Evolutionary conservation across 1,140 invertebrate genomes (phyloP).

Genomic region (Diorhabda carinulata): DNA sequence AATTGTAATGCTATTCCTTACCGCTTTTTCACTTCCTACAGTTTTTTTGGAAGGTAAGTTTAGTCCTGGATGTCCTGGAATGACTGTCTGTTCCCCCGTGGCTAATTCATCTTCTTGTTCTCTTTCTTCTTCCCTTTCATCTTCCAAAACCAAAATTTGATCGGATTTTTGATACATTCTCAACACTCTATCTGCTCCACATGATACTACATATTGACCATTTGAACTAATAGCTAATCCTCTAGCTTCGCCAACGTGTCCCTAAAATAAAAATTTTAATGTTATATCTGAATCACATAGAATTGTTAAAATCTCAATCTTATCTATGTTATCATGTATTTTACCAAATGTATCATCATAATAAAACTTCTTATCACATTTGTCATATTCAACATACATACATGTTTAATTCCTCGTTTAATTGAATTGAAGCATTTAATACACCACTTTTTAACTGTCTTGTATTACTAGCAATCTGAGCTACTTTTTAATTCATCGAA

Average conservation of each 20-base stretch:
- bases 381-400: too few species aligned
- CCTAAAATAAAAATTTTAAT: conserved; percentile 48
- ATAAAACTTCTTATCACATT: too few species aligned
- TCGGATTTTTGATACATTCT: conserved; percentile 82
- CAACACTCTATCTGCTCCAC: conserved; percentile 85
- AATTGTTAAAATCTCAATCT: too few species aligned
- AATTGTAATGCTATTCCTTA: conserved; percentile 18
- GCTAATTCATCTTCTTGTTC: conserved; percentile 69
- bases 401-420: too few species aligned
- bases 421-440: too few species aligned
- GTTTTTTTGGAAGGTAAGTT: conserved; percentile 86
- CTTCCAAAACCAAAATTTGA: conserved; percentile 88
- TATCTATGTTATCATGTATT: too few species aligned
- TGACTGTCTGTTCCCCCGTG: conserved; percentile 63
- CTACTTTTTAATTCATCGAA: too few species aligned
- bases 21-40: conserved; percentile 81
- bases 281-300: too few species aligned
- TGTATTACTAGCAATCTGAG: too few species aligned
- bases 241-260: conserved; percentile 77
- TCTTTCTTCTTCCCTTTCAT: conserved; percentile 82
- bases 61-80: conserved; percentile 68
- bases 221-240: conserved; percentile 73
- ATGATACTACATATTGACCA: conserved; percentile 75
- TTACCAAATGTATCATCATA: too few species aligned
- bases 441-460: too few species aligned